Evolutionary conservation across 1,140 invertebrate species (phyloP).

Genomic region (Aricia agestis): DNA sequence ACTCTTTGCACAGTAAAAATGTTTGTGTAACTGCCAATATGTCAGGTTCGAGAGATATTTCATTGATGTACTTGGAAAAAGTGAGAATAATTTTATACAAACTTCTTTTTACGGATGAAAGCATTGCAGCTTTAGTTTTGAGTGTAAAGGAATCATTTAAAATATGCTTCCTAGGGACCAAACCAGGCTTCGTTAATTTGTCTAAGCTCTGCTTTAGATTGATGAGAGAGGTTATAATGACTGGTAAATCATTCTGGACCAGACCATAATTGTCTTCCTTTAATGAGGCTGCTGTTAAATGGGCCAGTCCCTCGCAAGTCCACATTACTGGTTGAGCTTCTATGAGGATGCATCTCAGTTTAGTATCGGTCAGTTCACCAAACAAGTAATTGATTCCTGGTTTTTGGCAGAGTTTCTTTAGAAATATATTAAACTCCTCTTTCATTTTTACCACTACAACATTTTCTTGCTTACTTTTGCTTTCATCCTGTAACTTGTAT

Average conservation of each 20-base stretch:
- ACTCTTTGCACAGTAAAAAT: slow-evolving; percentile 74
- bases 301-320: slow-evolving; percentile 82
- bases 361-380: slow-evolving; percentile 81
- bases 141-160: slow-evolving; percentile 78
- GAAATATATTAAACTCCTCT: slow-evolving; percentile 51
- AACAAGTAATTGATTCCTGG: slow-evolving; percentile 84
- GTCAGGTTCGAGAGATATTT: slow-evolving; percentile 78
- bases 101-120: slow-evolving; percentile 81
- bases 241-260: slow-evolving; percentile 84
- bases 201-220: slow-evolving; percentile 82
- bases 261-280: slow-evolving; percentile 87
- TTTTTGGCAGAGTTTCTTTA: slow-evolving; percentile 69
- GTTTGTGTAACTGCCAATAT: slow-evolving; percentile 69
- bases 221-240: slow-evolving; percentile 81
- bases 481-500: slow-evolving; percentile 49
- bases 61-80: slow-evolving; percentile 82
- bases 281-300: slow-evolving; percentile 81
- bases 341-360: slow-evolving; percentile 78
- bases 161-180: slow-evolving; percentile 78
- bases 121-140: slow-evolving; percentile 79
- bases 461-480: slow-evolving; percentile 52
- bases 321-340: slow-evolving; percentile 83
- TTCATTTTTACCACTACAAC: slow-evolving; percentile 56
- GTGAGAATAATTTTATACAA: slow-evolving; percentile 84
- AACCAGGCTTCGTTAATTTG: slow-evolving; percentile 81